Conservation (phyloP, 2,113 vertebrate genomes). For the Hirundichthys speculiger region DNA sequence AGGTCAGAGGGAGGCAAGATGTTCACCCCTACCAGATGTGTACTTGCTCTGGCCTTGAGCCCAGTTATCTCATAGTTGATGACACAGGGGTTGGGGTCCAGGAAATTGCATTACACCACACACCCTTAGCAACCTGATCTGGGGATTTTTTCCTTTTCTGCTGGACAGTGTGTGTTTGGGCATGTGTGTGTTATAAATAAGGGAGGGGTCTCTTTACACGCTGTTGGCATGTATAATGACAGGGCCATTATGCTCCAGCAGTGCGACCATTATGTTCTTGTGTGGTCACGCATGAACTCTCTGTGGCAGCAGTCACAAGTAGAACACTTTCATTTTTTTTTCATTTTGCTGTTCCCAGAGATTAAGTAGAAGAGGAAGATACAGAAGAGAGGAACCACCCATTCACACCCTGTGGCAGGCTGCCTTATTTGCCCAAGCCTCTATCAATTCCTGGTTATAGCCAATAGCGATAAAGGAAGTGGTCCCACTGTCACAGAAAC, state of each 20-base stretch:
- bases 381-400: conserved; percentile 33
- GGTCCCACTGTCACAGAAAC: conserved; percentile 80
- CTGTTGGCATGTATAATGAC: conserved; percentile 57
- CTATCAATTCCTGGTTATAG: conserved; percentile 67
- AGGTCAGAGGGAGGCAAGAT: conserved; percentile 54
- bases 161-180: conserved; percentile 38
- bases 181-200: conserved; percentile 37
- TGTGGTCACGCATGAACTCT: conserved; percentile 18
- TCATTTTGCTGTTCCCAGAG: conserved; percentile 21
- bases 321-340: conserved; percentile 11
- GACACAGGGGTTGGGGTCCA: conserved; percentile 55
- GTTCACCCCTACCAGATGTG: conserved; percentile 64
- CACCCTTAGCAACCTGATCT: conserved; percentile 58
- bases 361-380: conserved; percentile 34
- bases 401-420: conserved; percentile 47
- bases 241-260: conserved; percentile 29
- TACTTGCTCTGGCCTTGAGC: conserved; percentile 48
- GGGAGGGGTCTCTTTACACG: conserved; percentile 54
- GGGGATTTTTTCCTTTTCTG: conserved; percentile 44
- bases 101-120: conserved; percentile 65
- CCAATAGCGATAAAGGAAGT: conserved; percentile 81
- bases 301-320: background rate
- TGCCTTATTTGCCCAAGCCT: conserved; percentile 67
- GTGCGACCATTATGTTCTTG: conserved; percentile 17
- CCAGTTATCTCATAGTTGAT: conserved; percentile 64